Evolutionary conservation across 2,113 vertebrate genomes (phyloP).

Genomic region (Larimichthys polyactis): DNA sequence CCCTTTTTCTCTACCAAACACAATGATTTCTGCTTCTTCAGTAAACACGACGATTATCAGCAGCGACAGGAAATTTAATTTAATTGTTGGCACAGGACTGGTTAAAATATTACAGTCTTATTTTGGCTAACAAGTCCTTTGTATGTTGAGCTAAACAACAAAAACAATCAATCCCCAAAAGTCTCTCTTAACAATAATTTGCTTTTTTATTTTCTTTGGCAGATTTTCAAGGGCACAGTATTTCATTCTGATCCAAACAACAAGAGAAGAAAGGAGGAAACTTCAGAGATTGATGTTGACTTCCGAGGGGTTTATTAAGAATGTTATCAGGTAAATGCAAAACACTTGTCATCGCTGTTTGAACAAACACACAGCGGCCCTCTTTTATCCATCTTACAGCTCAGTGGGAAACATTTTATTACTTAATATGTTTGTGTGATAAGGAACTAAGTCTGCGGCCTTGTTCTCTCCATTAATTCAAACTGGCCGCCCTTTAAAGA

Average conservation of each 20-base stretch:
- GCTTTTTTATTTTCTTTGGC: conserved; percentile 64
- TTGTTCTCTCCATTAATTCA: conserved; percentile 54
- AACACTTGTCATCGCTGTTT: conserved; percentile 68
- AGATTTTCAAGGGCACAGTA: conserved; percentile 66
- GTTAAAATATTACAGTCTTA: neutral
- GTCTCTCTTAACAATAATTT: conserved; percentile 60
- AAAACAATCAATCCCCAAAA: conserved; percentile 68
- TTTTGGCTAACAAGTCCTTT: conserved; percentile 36
- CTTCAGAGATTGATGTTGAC: conserved; percentile 56
- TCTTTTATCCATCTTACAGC: conserved; percentile 69
- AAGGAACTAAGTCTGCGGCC: conserved; percentile 51
- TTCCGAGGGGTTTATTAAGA: conserved; percentile 73
- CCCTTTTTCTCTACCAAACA: neutral
- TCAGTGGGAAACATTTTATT: conserved; percentile 52
- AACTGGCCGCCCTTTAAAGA: conserved; percentile 1
- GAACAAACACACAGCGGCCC: conserved; percentile 66
- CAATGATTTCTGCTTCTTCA: neutral
- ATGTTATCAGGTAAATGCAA: conserved; percentile 79
- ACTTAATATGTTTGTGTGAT: conserved; percentile 66
- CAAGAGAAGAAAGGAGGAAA: conserved; percentile 45
- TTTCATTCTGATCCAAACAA: conserved; percentile 65
- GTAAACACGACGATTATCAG: conserved; percentile 1
- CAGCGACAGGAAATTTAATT: conserved; percentile 27
- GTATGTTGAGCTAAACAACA: conserved; percentile 42
- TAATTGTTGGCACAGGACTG: conserved; percentile 4